A percentile compares a stretch with the other conserved stretches of the same genome.
These are phyloP conservation scores for Lasioglossum baleicum DNA, from an alignment of 1,140 invertebrate genomes.

Conservation along the genomic window DNA sequence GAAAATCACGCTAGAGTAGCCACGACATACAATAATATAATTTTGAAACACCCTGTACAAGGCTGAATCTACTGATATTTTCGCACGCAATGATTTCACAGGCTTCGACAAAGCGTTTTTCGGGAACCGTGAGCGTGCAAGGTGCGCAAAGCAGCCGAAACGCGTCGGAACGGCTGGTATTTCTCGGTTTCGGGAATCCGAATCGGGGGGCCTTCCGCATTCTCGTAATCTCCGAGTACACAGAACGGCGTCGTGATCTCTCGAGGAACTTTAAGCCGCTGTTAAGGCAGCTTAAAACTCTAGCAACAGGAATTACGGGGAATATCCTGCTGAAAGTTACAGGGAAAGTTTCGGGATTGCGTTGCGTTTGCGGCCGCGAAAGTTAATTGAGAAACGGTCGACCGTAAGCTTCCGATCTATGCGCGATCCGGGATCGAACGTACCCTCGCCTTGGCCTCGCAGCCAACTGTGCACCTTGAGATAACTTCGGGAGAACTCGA, in stretches of 20 bases:
- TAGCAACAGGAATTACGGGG: constrained; percentile 58
- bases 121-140: no score
- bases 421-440: constrained; percentile 7
- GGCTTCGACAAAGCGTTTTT: no score
- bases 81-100: no score
- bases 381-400: constrained; percentile 59
- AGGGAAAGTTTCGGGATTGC: constrained; percentile 38
- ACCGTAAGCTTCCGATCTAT: constrained; percentile 32
- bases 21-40: no score
- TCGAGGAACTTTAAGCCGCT: constrained; percentile 55
- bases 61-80: no score
- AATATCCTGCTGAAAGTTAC: constrained; percentile 55
- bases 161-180: constrained; percentile 6
- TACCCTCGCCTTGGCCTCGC: no score
- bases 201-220: constrained; percentile 29
- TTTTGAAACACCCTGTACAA: no score
- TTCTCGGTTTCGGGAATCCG: constrained; percentile 40
- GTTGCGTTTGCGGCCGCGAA: constrained; percentile 35
- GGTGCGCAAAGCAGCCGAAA: no score
- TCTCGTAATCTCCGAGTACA: constrained; percentile 56
- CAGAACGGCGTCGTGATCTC: constrained; percentile 52
- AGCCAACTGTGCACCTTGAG: background rate
- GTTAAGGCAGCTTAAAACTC: constrained; percentile 67
- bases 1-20: no score
- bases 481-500: background rate